Percentiles rank a stretch among this genome's conserved stretches.
phyloP scores from a whole-genome alignment of 2,113 vertebrate species.

The Antennarius striatus region DNA sequence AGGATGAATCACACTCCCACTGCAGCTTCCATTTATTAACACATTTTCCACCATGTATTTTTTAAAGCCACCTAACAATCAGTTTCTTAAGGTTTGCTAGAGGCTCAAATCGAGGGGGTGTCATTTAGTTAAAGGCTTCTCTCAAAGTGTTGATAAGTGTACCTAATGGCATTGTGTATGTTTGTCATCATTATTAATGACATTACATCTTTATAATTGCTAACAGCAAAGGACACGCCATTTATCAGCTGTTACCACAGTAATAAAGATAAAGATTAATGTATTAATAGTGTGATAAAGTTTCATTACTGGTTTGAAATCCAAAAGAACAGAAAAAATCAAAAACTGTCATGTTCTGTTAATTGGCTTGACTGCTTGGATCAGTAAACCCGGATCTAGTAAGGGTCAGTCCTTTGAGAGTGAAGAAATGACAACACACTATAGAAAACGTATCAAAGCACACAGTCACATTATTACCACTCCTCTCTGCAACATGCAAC shows the following conservation, averaged over 20 bases:
- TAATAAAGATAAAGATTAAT: constrained; percentile 36
- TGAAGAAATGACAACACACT: neutral
- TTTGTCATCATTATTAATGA: constrained; percentile 46
- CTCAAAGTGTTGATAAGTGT: constrained; percentile 43
- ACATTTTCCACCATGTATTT: constrained; percentile 39
- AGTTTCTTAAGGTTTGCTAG: constrained; percentile 22
- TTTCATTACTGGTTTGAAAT: neutral
- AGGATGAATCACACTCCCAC: constrained; percentile 65
- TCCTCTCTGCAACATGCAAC: neutral
- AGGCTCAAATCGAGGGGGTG: neutral
- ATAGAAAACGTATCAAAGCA: constrained; percentile 1
- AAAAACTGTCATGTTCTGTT: neutral
- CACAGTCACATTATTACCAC: constrained; percentile 1
- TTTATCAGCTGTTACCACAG: constrained; percentile 40
- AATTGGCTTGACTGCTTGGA: constrained; percentile 8
- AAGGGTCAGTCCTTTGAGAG: constrained; percentile 2
- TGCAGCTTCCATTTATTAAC: constrained; percentile 63
- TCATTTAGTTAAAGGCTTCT: constrained; percentile 28
- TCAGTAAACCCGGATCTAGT: neutral
- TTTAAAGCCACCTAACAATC: constrained; percentile 16
- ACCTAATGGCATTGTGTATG: constrained; percentile 15
- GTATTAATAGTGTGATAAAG: neutral
- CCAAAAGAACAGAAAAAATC: neutral
- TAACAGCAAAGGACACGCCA: constrained; percentile 25
- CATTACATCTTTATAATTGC: constrained; percentile 23